Evolutionary conservation across 2,888 invertebrate genomes (phyloP).

Genomic region (Zaprionus bogoriensis): DNA sequence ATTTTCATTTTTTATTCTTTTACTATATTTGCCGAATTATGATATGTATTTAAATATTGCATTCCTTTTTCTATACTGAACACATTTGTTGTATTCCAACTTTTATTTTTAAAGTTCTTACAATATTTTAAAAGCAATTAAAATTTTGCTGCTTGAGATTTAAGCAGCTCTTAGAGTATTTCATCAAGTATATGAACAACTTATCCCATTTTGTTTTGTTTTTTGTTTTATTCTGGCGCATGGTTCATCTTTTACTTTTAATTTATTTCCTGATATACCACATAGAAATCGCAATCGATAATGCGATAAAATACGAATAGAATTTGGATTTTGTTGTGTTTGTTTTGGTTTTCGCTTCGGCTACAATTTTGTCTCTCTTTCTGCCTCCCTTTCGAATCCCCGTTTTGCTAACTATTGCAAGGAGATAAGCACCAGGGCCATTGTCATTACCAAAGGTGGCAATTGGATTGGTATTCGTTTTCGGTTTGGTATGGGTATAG

Average conservation of each 20-base stretch:
- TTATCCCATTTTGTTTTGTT: background rate
- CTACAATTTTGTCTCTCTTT: background rate
- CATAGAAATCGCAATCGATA: conserved; percentile 74
- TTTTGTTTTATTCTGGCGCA: conserved; percentile 27
- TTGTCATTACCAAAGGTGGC: conserved; percentile 26
- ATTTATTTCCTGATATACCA: conserved; percentile 65
- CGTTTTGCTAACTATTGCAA: background rate
- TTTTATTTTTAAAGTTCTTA: too few relatives aligned
- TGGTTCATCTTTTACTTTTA: conserved; percentile 55
- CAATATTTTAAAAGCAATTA: too few relatives aligned
- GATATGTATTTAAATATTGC: too few relatives aligned
- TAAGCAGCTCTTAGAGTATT: background rate
- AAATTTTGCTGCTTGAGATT: too few relatives aligned
- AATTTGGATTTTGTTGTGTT: conserved; percentile 30
- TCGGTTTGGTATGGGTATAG: background rate
- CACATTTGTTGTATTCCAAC: too few relatives aligned
- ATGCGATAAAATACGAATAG: conserved; percentile 69
- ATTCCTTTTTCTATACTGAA: too few relatives aligned
- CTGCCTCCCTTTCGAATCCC: background rate
- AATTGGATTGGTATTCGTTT: background rate
- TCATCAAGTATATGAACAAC: background rate
- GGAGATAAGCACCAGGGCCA: conserved; percentile 15
- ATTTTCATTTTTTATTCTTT: too few relatives aligned
- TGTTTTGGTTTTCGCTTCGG: background rate
- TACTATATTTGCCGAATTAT: too few relatives aligned